A percentile compares a stretch with the other conserved stretches of the same genome.
Conservation (phyloP, 2,888 invertebrate species). For the Ceramica pisi region DNA sequence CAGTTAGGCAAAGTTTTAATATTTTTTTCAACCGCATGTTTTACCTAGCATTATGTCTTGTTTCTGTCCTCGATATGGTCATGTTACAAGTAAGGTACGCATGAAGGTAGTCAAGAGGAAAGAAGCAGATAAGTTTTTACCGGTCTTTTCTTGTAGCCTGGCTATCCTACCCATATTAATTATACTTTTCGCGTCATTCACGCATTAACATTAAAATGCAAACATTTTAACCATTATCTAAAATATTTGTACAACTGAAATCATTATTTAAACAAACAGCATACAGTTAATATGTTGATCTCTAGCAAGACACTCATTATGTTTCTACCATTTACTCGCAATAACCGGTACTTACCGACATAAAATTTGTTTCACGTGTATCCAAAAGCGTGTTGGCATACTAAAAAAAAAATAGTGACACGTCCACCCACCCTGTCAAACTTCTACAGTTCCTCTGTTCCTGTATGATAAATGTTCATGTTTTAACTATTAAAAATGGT, state of each 20-base stretch:
- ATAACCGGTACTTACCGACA: constrained; percentile 62
- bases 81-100: background rate
- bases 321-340: background rate
- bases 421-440: constrained; percentile 88
- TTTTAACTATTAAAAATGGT: constrained; percentile 87
- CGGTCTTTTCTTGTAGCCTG: background rate
- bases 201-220: background rate
- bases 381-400: constrained; percentile 62
- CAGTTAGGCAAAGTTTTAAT: too few species aligned
- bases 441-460: constrained; percentile 78
- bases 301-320: background rate
- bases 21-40: too few species aligned
- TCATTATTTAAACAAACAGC: background rate
- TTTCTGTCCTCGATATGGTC: too few species aligned
- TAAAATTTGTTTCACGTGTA: constrained; percentile 39
- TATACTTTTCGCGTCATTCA: background rate
- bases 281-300: background rate
- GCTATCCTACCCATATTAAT: background rate
- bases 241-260: constrained; percentile 12
- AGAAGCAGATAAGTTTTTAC: background rate
- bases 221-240: background rate
- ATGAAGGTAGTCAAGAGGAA: background rate
- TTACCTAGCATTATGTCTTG: too few species aligned
- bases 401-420: constrained; percentile 83
- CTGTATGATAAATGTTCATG: constrained; percentile 83